Percentiles rank a stretch among this genome's conserved stretches.
Evolutionary conservation across 2,797 vertebrate genomes (phyloP).

Genomic region (Gymnocypris eckloni): DNA sequence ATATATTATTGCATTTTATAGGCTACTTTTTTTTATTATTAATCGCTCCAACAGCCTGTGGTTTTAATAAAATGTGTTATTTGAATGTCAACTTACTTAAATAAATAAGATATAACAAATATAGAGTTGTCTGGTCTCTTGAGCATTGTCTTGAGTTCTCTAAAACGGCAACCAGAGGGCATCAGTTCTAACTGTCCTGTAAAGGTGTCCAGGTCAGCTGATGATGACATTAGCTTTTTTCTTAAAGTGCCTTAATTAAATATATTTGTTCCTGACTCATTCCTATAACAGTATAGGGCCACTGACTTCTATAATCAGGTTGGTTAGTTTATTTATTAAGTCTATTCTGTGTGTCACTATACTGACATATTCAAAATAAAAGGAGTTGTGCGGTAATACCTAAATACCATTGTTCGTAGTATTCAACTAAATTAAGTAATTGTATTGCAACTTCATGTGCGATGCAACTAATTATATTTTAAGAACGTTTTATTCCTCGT

Average conservation of each 20-base stretch:
- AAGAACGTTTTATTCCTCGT: neutral
- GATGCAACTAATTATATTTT: neutral
- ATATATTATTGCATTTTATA: neutral
- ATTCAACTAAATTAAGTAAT: neutral
- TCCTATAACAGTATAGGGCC: neutral
- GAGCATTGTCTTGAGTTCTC: neutral
- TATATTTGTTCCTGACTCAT: neutral
- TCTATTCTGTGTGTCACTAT: neutral
- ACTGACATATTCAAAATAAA: neutral
- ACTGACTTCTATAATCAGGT: neutral
- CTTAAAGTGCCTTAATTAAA: neutral
- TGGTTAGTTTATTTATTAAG: neutral
- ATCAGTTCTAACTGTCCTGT: slow-evolving; percentile 1
- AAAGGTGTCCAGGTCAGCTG: neutral
- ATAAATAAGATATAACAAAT: neutral
- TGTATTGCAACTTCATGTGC: neutral
- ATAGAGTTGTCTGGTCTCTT: neutral
- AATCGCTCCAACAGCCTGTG: neutral
- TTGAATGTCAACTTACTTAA: neutral
- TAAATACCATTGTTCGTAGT: neutral
- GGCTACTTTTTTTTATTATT: neutral
- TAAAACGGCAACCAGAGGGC: neutral
- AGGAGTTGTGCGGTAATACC: neutral
- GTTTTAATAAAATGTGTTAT: neutral
- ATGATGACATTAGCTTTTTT: neutral